A percentile compares a stretch with the other conserved stretches of the same genome.
phyloP scores from a whole-genome alignment of 2,888 invertebrate genomes.

The Ptychoptera albimana region DNA sequence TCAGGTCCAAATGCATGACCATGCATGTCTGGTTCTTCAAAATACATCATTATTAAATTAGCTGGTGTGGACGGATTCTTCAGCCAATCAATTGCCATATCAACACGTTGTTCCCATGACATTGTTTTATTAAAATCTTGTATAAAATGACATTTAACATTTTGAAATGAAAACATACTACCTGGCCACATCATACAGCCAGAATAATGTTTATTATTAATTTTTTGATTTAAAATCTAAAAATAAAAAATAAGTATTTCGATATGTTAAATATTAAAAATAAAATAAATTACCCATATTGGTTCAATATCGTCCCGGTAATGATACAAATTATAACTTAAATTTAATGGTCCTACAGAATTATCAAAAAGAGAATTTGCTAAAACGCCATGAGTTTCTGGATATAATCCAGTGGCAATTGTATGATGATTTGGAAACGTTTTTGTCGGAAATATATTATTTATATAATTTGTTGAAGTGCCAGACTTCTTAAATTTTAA shows the following conservation, averaged over 20 bases:
- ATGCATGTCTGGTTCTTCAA: constrained; percentile 50
- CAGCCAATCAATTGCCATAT: constrained; percentile 38
- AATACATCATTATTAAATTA: constrained; percentile 51
- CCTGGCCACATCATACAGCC: constrained; percentile 62
- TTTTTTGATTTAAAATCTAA: constrained; percentile 40
- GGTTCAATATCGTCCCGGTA: constrained; percentile 37
- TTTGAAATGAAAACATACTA: constrained; percentile 34
- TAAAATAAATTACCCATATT: constrained; percentile 34
- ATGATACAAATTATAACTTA: constrained; percentile 35
- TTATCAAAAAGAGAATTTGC: constrained; percentile 42
- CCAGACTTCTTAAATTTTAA: constrained; percentile 37
- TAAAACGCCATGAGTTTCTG: constrained; percentile 52
- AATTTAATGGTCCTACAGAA: constrained; percentile 17
- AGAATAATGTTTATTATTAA: constrained; percentile 32
- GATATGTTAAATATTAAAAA: constrained; percentile 1
- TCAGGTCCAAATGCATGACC: constrained; percentile 46
- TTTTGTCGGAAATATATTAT: constrained; percentile 49
- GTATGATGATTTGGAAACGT: constrained; percentile 62
- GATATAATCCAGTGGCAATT: constrained; percentile 50
- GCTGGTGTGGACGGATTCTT: constrained; percentile 39
- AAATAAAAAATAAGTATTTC: constrained; percentile 15
- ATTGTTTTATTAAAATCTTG: constrained; percentile 27
- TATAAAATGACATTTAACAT: constrained; percentile 31
- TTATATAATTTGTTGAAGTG: constrained; percentile 39
- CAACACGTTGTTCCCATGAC: constrained; percentile 37